Evolutionary conservation across 2,888 invertebrate genomes (phyloP).

Genomic region (Chaetogeoica ovagalla): DNA sequence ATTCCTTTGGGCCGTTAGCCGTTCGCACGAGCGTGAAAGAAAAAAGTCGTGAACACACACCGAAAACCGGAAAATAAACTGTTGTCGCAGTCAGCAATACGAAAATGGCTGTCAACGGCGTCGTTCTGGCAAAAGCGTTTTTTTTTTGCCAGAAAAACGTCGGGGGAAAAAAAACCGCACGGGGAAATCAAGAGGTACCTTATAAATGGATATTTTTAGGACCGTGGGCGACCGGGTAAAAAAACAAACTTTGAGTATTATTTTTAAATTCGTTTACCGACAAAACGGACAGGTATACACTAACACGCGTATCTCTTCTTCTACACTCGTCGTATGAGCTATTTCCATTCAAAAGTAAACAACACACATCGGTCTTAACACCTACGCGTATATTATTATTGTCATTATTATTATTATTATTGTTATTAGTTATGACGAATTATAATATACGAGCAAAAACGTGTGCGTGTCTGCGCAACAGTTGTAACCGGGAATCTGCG

Average conservation of each 20-base stretch:
- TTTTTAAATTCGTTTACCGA: conserved; percentile 1
- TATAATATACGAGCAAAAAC: too few relatives aligned
- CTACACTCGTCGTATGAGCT: background rate
- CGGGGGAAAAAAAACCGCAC: conserved; percentile 13
- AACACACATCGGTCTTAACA: too few relatives aligned
- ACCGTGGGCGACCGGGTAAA: background rate
- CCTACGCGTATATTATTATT: too few relatives aligned
- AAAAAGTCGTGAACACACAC: conserved; percentile 12
- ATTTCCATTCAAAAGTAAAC: conserved; percentile 5
- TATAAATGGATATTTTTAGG: conserved; percentile 20
- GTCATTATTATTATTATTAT: too few relatives aligned
- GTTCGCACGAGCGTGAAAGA: conserved; percentile 34
- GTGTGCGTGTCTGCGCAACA: too few relatives aligned
- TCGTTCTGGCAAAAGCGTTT: conserved; percentile 5
- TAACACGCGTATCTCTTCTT: background rate
- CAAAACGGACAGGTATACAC: conserved; percentile 15
- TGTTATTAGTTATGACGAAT: too few relatives aligned
- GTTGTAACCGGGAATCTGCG: too few relatives aligned
- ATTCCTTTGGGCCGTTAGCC: conserved; percentile 24
- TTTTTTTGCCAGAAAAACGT: conserved; percentile 40
- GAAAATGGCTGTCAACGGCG: conserved; percentile 35
- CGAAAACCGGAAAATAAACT: conserved; percentile 42
- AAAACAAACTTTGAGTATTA: conserved; percentile 20
- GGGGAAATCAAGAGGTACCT: background rate
- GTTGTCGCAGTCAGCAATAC: conserved; percentile 18